phyloP scores from a whole-genome alignment of 2,797 vertebrate genomes.

The Dryobates pubescens region DNA sequence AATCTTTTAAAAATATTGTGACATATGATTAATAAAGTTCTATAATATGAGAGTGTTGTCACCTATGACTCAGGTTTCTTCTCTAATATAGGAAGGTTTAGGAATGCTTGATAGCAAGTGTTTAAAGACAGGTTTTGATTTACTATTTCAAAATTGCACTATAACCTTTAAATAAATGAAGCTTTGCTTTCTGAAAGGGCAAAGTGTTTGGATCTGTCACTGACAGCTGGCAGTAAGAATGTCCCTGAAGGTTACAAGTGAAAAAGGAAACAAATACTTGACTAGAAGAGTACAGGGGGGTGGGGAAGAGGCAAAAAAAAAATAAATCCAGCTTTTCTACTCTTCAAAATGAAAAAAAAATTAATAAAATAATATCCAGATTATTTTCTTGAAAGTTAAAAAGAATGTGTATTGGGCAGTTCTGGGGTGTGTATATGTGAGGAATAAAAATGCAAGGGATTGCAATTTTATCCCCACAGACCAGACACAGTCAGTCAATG shows the following conservation, averaged over 20 bases:
- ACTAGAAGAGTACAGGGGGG: background rate
- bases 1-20: background rate
- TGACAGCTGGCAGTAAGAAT: conserved; percentile 31
- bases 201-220: background rate
- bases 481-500: background rate
- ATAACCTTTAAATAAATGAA: conserved; percentile 34
- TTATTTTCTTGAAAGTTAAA: background rate
- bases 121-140: conserved; percentile 32
- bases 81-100: background rate
- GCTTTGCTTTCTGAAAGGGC: conserved; percentile 19
- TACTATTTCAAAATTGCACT: conserved; percentile 26
- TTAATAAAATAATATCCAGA: background rate
- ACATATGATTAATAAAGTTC: background rate
- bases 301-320: background rate
- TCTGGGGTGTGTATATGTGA: background rate
- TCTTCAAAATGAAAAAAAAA: background rate
- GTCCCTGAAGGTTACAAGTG: background rate
- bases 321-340: background rate
- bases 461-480: conserved; percentile 1
- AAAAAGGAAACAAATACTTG: conserved; percentile 8
- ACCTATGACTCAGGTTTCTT: background rate
- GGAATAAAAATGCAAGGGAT: background rate
- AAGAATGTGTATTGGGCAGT: background rate
- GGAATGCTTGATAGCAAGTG: background rate
- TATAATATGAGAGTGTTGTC: background rate